Conservation (phyloP, 1,140 invertebrate species). For the Saccostrea echinata region DNA sequence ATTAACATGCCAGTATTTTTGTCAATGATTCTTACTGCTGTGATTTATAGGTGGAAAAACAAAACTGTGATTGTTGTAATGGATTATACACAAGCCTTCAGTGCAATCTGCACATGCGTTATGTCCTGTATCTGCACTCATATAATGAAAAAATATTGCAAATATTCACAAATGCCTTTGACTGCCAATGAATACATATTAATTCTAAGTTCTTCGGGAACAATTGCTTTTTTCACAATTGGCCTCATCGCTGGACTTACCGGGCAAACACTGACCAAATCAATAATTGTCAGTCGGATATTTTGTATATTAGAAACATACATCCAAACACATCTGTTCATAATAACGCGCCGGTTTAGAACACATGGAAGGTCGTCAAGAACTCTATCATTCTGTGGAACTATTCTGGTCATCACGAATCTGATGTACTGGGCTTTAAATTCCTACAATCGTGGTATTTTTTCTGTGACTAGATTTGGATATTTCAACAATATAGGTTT, state of each 20-base stretch:
- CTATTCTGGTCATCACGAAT: not conserved
- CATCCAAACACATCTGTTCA: not conserved
- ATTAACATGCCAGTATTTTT: not conserved
- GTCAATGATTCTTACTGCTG: not conserved
- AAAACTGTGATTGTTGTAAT: not conserved
- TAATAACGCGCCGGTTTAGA: not conserved
- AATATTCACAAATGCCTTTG: not conserved
- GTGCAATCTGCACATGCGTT: not conserved
- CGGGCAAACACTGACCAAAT: not conserved
- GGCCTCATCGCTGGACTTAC: not conserved
- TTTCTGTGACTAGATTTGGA: not conserved
- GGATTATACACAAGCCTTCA: not conserved
- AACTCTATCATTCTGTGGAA: not conserved
- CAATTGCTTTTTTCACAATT: not conserved
- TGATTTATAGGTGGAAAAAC: not conserved
- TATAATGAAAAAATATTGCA: not conserved
- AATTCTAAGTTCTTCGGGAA: not conserved
- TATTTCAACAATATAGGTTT: not conserved
- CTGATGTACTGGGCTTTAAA: not conserved
- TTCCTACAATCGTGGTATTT: not conserved
- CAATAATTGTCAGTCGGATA: not conserved
- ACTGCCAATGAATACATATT: not conserved
- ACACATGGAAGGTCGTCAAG: not conserved
- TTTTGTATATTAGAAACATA: not conserved
- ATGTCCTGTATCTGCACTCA: not conserved